A percentile compares a stretch with the other conserved stretches of the same genome.
These are phyloP conservation scores for Holotrichia oblita DNA, from an alignment of 1,140 invertebrate species.

Conservation along the genomic window DNA sequence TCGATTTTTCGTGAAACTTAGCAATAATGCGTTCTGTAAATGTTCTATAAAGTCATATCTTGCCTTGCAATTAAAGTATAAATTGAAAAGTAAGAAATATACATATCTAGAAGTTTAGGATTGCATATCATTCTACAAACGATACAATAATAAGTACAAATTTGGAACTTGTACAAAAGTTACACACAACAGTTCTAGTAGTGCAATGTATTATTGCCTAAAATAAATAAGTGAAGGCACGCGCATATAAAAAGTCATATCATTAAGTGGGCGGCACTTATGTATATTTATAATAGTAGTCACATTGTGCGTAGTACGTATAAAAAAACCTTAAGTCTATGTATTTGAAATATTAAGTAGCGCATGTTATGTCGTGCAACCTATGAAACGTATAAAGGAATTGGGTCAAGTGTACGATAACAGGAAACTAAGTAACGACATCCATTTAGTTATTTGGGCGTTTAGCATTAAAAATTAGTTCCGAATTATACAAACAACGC, in stretches of 20 bases:
- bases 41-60: too few species aligned
- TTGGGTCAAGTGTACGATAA: constrained; percentile 12
- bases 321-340: not conserved
- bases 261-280: not conserved
- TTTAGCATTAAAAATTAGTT: not conserved
- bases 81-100: not conserved
- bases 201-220: too few species aligned
- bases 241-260: not conserved
- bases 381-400: not conserved
- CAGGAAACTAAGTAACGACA: not conserved
- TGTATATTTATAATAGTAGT: not conserved
- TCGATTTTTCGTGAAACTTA: too few species aligned
- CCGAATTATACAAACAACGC: not conserved
- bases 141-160: too few species aligned
- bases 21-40: too few species aligned
- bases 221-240: not conserved
- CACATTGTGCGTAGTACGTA: not conserved
- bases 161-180: too few species aligned
- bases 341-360: constrained; percentile 4
- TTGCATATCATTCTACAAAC: too few species aligned
- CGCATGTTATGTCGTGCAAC: not conserved
- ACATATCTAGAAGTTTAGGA: not conserved
- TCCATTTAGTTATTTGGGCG: not conserved
- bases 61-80: too few species aligned
- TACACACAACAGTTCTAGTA: too few species aligned